A percentile compares a stretch with the other conserved stretches of the same genome.
phyloP scores from a whole-genome alignment of 2,113 vertebrate genomes.

The Oreocharis arfaki region DNA sequence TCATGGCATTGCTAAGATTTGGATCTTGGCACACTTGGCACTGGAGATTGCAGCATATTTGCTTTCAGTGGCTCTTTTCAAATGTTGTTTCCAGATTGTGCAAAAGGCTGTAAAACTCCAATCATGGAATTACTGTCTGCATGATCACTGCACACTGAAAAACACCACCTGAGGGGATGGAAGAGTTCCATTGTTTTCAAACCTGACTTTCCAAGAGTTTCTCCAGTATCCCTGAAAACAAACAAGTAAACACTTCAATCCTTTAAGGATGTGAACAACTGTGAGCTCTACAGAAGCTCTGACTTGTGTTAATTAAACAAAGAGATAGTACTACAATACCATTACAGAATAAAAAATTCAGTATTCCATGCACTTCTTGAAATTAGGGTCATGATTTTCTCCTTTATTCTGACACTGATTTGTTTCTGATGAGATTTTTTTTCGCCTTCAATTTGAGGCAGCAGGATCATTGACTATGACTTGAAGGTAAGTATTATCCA shows the following conservation, averaged over 20 bases:
- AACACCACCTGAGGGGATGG: not conserved
- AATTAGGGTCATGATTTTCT: not conserved
- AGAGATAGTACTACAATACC: not conserved
- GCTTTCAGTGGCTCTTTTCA: not conserved
- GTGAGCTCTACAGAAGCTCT: not conserved
- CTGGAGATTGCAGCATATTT: not conserved
- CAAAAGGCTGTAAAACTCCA: not conserved
- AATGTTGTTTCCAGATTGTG: not conserved
- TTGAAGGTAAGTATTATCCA: not conserved
- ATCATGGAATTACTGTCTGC: not conserved
- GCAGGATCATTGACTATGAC: not conserved
- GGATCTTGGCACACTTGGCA: not conserved
- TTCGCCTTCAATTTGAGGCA: not conserved
- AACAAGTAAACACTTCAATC: not conserved
- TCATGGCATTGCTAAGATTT: accelerated
- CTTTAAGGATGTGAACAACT: not conserved
- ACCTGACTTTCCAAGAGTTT: not conserved
- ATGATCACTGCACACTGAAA: not conserved
- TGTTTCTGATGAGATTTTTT: not conserved
- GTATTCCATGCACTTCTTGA: not conserved
- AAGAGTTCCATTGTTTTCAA: not conserved
- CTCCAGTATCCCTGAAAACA: not conserved
- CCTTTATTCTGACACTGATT: not conserved
- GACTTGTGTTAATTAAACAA: not conserved
- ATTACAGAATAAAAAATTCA: not conserved